Evolutionary conservation across 2,888 invertebrate species (phyloP), one percentile per base, ranked within the genome.

Genomic region (Pterostichus madidus): DNA sequence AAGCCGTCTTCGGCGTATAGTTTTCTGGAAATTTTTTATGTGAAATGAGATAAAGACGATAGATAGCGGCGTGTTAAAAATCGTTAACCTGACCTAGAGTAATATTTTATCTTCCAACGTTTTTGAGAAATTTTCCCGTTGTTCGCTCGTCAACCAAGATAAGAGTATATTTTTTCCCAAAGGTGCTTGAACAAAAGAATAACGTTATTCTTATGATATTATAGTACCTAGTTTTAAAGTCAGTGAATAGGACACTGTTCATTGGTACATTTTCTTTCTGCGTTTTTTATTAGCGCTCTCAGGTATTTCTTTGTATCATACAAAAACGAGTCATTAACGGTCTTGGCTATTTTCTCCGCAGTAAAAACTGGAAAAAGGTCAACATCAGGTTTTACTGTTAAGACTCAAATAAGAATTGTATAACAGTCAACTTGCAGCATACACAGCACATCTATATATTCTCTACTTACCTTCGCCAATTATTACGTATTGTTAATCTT

Each of bases 251-350:
- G 17, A 75, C 32, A 52, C 52, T 75, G 68, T 79, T 46, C 44
- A 79, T 79, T 5, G 46, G 44, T 64, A 79, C 64, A 32, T 64
- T 78, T 49, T 79, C 64, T 64, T 56, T 15, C 32, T 46, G 32
- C 6, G 53, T 68, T 80, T 68, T 71, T 56, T 71, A 56, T 13
- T 80, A 8, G 11, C 11, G 71, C 52, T 71, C n/a, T 56, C 52
- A 71, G 52, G 71, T 80, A 71, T 73, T 80, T 71, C 39, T 80
- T 53, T 44, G 80, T 53, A 80, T 80, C 39, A 56, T 35, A 56
- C 53, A 80, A 80, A 80, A 80, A 80, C 80, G 15, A 80, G 73
- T 68, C 71, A 68, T 80, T 80, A 80, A 80, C 80, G 44, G 71
- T 13, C 56, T 52, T 56, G 73, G 80, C 53, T 39, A 73, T 80